Percentiles rank a stretch among this genome's conserved stretches.
These are phyloP conservation scores for Berghia stephanieae DNA, from an alignment of 1,140 invertebrate species.

Conservation along the genomic window DNA sequence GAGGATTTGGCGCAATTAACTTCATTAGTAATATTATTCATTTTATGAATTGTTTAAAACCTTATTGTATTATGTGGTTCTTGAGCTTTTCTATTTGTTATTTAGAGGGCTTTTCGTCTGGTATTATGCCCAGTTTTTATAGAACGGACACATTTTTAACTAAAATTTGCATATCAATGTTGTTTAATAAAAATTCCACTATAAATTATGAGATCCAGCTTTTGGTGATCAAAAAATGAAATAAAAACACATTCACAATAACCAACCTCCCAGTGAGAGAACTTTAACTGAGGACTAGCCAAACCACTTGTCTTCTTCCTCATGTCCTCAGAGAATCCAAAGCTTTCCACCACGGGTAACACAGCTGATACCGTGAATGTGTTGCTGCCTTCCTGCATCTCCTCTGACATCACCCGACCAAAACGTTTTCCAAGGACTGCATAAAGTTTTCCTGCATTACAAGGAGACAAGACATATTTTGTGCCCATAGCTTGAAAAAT, in stretches of 20 bases:
- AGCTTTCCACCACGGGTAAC: conserved; percentile 95
- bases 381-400: conserved; percentile 86
- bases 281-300: conserved; percentile 92
- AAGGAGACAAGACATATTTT: too few species aligned
- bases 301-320: conserved; percentile 93
- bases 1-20: too few species aligned
- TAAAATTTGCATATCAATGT: background rate
- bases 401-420: conserved; percentile 88
- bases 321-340: conserved; percentile 87
- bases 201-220: background rate
- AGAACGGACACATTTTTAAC: too few species aligned
- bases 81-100: too few species aligned
- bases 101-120: too few species aligned
- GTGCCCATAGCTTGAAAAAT: too few species aligned
- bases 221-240: background rate
- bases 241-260: background rate
- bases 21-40: too few species aligned
- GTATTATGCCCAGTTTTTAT: too few species aligned
- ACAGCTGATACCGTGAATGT: conserved; percentile 88
- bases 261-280: conserved; percentile 96
- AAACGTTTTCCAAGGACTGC: conserved; percentile 87
- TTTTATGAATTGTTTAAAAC: too few species aligned
- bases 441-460: conserved; percentile 86
- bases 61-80: too few species aligned
- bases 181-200: background rate